These are phyloP conservation scores for Cliona cf. orientalis DNA, from an alignment of 37 sponge, comb jelly and placozoan genomes.

Conservation along the genomic window DNA sequence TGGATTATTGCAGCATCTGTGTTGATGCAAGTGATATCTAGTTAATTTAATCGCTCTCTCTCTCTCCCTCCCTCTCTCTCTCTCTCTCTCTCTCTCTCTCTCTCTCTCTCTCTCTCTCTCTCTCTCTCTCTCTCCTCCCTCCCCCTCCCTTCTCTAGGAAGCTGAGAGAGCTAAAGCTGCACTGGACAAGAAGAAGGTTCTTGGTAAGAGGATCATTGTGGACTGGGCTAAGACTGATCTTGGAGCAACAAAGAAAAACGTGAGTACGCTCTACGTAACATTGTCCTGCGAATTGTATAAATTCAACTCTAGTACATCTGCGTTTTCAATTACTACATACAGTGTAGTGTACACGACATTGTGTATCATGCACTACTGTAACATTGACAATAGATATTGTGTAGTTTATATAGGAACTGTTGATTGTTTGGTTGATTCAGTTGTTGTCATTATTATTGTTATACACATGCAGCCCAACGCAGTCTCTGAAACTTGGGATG, in stretches of 20 bases:
- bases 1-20: no score
- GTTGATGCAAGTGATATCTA: no score
- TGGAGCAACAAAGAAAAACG: conserved; percentile 41
- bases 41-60: conserved; percentile 5
- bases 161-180: conserved; percentile 66
- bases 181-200: conserved; percentile 70
- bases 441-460: background rate
- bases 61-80: conserved; percentile 39
- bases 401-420: no score
- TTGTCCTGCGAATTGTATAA: background rate
- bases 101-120: conserved; percentile 50
- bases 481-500: conserved; percentile 78
- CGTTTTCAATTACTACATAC: no score
- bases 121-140: conserved; percentile 7
- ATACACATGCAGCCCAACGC: conserved; percentile 14
- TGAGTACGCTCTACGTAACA: conserved; percentile 8
- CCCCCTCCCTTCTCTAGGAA: conserved; percentile 48
- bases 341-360: no score
- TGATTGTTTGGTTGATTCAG: background rate
- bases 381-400: no score
- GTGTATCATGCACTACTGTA: no score
- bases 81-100: conserved; percentile 38
- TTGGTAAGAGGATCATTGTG: conserved; percentile 73
- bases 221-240: conserved; percentile 80
- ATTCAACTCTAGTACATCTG: no score